Base-by-base conservation (phyloP, 2,888 invertebrate genomes). In the Polyommatus icarus region DNA sequence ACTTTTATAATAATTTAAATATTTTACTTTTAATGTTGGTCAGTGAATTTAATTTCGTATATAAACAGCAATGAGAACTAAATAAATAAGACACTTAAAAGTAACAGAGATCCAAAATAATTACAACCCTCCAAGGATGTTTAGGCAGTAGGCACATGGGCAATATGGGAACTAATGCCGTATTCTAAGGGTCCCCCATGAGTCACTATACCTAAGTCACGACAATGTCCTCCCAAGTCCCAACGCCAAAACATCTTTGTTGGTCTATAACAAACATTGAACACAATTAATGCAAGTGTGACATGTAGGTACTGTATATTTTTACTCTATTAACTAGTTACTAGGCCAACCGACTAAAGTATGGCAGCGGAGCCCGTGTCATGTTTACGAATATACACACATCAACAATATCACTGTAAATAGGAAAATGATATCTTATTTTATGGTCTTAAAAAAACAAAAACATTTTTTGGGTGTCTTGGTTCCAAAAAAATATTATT, bases 51-150 rank as follows among this genome's bases (percentile, higher is more conserved):
- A 15, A n/a, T n/a, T 6, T 15, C 18, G 18, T 54, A 54, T 54
- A 54, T 15, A 54, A 54, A 54, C 54, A 54, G 18, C 54, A 54
- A 54, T 54, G 15, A 54, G 54, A 59, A 59, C 20, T 59, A n/a
- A 59, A 59, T 76, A 57, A 12, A 57, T n/a, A 10, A 18, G 20
- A 29, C 29, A 36, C 57, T 32, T 57, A 54, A 76, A 59, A 59
- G 59, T 59, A 59, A n/a, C 59, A 59, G 59, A 59, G 59, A 59
- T 59, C 59, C n/a, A 59, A 59, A 59, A 59, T 54, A 54, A 54
- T 54, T 54, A 18, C 54, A 54, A 18, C 46, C 46, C 46, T 46
- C 46, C 15, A 54, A 54, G 54, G 18, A 18, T 54, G 54, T 54
- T 54, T 54, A 18, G 18, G 54, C 18, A 15, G 50, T 50, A 15